phyloP scores from a whole-genome alignment of 2,888 invertebrate species.

The Orgyia antiqua region DNA sequence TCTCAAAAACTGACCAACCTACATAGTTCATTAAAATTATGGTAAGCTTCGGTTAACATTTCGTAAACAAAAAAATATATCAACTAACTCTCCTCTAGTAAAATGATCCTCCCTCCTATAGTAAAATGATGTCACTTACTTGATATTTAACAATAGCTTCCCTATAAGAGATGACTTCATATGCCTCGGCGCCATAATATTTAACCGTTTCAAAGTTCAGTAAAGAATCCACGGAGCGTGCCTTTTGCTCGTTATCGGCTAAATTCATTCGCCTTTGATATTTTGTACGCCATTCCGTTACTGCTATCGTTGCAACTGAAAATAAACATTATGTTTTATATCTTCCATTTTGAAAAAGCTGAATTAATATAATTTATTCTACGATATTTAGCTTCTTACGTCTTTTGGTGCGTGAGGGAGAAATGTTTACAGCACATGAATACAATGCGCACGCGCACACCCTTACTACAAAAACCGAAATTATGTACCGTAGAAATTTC shows the following conservation, averaged over 20 bases:
- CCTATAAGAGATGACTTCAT: slow-evolving; percentile 91
- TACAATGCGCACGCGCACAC: too few relatives aligned
- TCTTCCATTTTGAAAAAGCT: background rate
- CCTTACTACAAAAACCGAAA: too few relatives aligned
- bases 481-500: too few relatives aligned
- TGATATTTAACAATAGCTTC: slow-evolving; percentile 92
- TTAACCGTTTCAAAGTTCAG: slow-evolving; percentile 99
- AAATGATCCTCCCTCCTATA: too few relatives aligned
- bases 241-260: slow-evolving; percentile 94
- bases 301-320: slow-evolving; percentile 87
- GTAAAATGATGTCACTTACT: slow-evolving; percentile 75
- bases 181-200: slow-evolving; percentile 96
- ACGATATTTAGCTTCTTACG: background rate
- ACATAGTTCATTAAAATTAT: too few relatives aligned
- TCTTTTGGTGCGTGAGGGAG: background rate
- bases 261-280: slow-evolving; percentile 95
- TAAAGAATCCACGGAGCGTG: slow-evolving; percentile 95
- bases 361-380: background rate
- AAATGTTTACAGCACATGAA: too few relatives aligned
- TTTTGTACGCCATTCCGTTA: slow-evolving; percentile 99
- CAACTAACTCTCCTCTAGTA: too few relatives aligned
- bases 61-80: too few relatives aligned
- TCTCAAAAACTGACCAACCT: too few relatives aligned
- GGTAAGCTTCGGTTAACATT: too few relatives aligned
- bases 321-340: slow-evolving; percentile 8